Percentiles rank a stretch among this genome's conserved stretches.
Evolutionary conservation across 2,797 vertebrate genomes (phyloP).

Genomic region (Austrolebias charrua): DNA sequence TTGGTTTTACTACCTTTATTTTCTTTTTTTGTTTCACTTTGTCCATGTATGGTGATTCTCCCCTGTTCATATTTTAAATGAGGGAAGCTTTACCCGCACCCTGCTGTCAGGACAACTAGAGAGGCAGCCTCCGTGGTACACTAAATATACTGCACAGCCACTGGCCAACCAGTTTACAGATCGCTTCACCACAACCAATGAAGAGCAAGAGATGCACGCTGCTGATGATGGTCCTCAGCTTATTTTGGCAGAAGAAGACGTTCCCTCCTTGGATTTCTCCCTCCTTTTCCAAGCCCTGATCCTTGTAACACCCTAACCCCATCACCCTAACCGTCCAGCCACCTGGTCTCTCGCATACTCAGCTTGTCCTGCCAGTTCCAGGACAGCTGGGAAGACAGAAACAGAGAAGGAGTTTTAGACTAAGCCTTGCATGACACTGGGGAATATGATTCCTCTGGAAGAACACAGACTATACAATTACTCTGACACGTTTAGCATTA

Average conservation of each 20-base stretch:
- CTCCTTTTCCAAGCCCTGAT: conserved; percentile 40
- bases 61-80: neutral
- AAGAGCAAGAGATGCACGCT: conserved; percentile 60
- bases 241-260: conserved; percentile 64
- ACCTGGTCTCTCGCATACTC: conserved; percentile 73
- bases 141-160: conserved; percentile 65
- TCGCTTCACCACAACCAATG: conserved; percentile 51
- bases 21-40: conserved; percentile 15
- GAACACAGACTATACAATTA: conserved; percentile 48
- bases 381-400: conserved; percentile 70
- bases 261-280: conserved; percentile 60
- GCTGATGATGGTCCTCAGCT: conserved; percentile 47
- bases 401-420: conserved; percentile 43
- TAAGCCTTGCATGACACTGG: conserved; percentile 34
- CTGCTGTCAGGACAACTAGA: conserved; percentile 60
- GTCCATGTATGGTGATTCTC: neutral
- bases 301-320: conserved; percentile 17
- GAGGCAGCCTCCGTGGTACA: conserved; percentile 55
- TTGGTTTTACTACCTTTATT: conserved; percentile 7
- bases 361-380: conserved; percentile 60
- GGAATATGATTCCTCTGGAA: conserved; percentile 39
- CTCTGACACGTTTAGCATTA: conserved; percentile 34
- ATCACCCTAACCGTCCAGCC: conserved; percentile 47
- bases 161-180: conserved; percentile 32
- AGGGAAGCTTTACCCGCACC: conserved; percentile 21